These are phyloP conservation scores for Steinernema feltiae DNA, from an alignment of 1,140 invertebrate species.

Conservation along the genomic window DNA sequence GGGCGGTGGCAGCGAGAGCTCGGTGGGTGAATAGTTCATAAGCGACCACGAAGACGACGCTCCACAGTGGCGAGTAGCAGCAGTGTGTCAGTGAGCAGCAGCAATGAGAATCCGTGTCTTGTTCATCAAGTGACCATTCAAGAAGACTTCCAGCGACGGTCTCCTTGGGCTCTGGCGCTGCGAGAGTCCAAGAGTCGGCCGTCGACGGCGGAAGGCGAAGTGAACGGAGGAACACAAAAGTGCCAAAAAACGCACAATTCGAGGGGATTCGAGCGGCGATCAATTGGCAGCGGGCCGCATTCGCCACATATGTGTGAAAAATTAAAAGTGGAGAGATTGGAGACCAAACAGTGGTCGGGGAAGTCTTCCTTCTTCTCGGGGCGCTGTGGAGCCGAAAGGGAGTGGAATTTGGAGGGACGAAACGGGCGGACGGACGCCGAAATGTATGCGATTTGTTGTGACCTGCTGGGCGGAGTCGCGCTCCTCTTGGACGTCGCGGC, in stretches of 20 bases:
- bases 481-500: constrained; percentile 5
- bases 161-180: background rate
- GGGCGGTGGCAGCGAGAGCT: constrained; percentile 10
- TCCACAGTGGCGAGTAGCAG: too few relatives aligned
- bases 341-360: background rate
- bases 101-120: background rate
- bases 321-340: background rate
- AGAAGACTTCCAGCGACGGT: background rate
- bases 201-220: background rate
- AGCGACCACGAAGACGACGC: background rate
- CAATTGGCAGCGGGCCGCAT: background rate
- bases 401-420: background rate
- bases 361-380: background rate
- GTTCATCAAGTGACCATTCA: constrained; percentile 5
- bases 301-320: background rate
- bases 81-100: background rate
- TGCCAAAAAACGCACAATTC: background rate
- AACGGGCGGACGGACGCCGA: background rate
- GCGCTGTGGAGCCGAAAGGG: background rate
- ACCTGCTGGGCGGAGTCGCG: background rate
- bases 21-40: constrained; percentile 13
- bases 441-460: constrained; percentile 15
- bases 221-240: background rate
- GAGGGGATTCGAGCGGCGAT: background rate
- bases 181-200: background rate